These are phyloP conservation scores for Lucinisca nassula DNA, from an alignment of 2,888 invertebrate species.

Conservation along the genomic window DNA sequence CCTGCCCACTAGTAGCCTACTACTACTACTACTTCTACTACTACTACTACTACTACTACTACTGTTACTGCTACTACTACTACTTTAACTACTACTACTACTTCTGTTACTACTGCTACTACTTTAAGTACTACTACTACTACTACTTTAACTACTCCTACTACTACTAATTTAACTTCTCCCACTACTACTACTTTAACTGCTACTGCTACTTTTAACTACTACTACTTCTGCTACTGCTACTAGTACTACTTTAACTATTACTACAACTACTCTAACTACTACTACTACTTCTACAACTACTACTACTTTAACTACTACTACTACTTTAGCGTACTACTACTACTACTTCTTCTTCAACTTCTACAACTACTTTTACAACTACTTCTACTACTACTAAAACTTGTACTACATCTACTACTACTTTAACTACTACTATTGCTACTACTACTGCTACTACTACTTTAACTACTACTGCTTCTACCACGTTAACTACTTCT, in stretches of 20 bases:
- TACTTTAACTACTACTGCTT: slow-evolving; percentile 11
- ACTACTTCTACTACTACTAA: slow-evolving; percentile 13
- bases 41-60: slow-evolving; percentile 15
- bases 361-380: neutral
- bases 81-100: neutral
- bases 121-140: neutral
- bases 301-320: slow-evolving; percentile 24
- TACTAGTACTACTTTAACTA: slow-evolving; percentile 14
- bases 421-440: neutral
- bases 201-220: slow-evolving; percentile 21
- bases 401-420: slow-evolving; percentile 8
- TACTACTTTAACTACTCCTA: neutral
- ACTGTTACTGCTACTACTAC: slow-evolving; percentile 16
- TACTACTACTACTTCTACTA: slow-evolving; percentile 20
- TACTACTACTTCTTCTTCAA: neutral
- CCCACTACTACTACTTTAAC: slow-evolving; percentile 22
- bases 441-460: slow-evolving; percentile 22
- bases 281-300: slow-evolving; percentile 9
- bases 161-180: slow-evolving; percentile 18
- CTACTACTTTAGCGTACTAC: neutral
- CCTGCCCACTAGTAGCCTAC: neutral
- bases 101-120: neutral
- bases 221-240: neutral
- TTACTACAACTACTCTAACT: neutral
- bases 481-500: neutral